Conservation (phyloP, 2,113 vertebrate genomes). For the Urocitellus parryii region DNA sequence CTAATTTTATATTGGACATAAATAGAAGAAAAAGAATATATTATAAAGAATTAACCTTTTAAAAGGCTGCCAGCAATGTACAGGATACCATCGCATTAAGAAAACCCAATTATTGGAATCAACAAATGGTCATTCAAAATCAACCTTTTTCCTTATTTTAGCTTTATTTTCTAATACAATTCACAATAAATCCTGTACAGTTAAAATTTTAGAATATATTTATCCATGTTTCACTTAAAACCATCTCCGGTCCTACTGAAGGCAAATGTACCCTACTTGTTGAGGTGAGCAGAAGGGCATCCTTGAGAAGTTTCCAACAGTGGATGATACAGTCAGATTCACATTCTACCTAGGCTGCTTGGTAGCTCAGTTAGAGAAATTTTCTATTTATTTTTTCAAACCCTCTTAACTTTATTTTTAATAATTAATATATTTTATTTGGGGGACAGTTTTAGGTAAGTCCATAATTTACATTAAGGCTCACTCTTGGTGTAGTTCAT, state of each 20-base stretch:
- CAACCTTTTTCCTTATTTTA: background rate
- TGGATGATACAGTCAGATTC: background rate
- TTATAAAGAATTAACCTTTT: background rate
- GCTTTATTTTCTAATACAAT: conserved; percentile 36
- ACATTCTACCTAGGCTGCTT: conserved; percentile 13
- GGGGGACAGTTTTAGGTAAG: background rate
- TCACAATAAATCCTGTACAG: background rate
- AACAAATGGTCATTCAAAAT: background rate
- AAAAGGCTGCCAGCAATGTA: background rate
- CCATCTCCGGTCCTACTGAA: background rate
- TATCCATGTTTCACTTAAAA: background rate
- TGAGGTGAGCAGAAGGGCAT: background rate
- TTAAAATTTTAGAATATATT: conserved; percentile 2
- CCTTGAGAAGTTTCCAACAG: background rate
- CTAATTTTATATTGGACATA: conserved; percentile 15
- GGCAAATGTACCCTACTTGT: background rate
- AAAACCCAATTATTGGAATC: conserved; percentile 9
- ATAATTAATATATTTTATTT: conserved; percentile 43
- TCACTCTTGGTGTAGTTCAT: background rate
- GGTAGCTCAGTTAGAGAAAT: background rate
- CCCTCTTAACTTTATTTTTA: background rate
- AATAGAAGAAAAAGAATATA: background rate
- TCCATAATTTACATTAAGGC: background rate
- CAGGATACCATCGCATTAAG: background rate
- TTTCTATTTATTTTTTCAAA: conserved; percentile 7